Evolutionary conservation across 2,113 vertebrate genomes (phyloP), one percentile per base, ranked within the genome.

Genomic region (Catharus bicknelli): DNA sequence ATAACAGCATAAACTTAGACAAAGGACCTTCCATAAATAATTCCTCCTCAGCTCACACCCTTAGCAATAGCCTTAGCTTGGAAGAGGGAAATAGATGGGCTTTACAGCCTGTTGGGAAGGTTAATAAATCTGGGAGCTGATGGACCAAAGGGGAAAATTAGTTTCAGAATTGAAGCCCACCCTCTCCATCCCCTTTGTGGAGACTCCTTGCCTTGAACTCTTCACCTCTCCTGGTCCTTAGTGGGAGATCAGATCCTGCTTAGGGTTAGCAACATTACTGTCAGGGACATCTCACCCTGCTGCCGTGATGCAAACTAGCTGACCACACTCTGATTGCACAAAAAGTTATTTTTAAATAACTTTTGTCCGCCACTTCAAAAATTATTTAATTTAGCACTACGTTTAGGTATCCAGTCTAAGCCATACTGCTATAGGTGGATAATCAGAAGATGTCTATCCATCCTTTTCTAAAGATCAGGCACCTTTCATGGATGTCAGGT

Each of bases 11-110:
- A 87, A 95, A 93, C 87, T 90, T 87, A 94, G 94, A 95, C 91
- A 96, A 94, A 94, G 84, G 81, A 29, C 86, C 30, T 76, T 69
- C 78, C 67, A 85, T 95, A 94, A 96, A 95, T 94, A 96, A 90
- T 74, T 85, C 75, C 38, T 73, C 27, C 47, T 83, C 59, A 68
- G 45, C 34, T 93, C 87, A 92, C 86, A 94, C 51, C 86, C 74
- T 83, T 36, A 66, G 84, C 86, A 87, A 89, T 89, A 93, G 84
- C 84, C 89, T 80, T 79, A 92, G 79, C 82, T 70, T 73, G 63
- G 67, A 85, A 66, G 32, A 63, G 88, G 23, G 82, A 95, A 90
- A 93, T 90, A 87, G 84, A 94, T 90, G 62, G 74, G 34, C 63
- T 94, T 94, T 89, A 76, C 50, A 77, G 90, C 51, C 62, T 79